Base-by-base conservation (phyloP, 2,113 vertebrate genomes). In the Acrocephalus kingi region DNA sequence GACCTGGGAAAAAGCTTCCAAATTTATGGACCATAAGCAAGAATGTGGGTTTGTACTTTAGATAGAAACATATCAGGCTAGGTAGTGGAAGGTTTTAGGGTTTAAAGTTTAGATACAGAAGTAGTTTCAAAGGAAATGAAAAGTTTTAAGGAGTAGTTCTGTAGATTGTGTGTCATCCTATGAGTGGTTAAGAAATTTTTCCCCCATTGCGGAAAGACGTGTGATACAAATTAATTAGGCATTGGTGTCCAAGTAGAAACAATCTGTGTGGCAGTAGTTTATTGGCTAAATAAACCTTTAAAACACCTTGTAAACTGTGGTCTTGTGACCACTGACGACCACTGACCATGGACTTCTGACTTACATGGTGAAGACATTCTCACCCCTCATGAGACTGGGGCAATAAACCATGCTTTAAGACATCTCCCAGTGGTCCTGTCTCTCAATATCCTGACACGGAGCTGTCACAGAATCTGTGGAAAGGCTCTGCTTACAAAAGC, bases 191-290 rank as follows among this genome's bases (percentile, higher is more conserved):
- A 58, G 33, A 58, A 58, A 35, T 10, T 35, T 35, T 35, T 35
- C 6, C 27, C 15, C 3, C 9, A 11, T 2, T 35, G 33, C 0
- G 13, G 14, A 33, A 58, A 24, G n/a, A 16, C 3, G 10, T 5
- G 14, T 58, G 56, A 35, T 20, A 23, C 13, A n/a, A 58, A 24
- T 24, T 24, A 58, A 24, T 35, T 35, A 16, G 56, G 22, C 22
- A 23, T 16, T 16, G 14, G 33, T 58, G 56, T 58, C 22, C 15
- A 58, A 35, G 22, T 35, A 35, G 56, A 35, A 58, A 58, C 14
- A 24, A 7, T 58, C n/a, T 35, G 4, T 24, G 14, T 35, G 22
- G 9, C 33, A 35, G 14, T 15, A 16, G 20, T 24, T 58, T 24
- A 8, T 35, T 58, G 56, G 22, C 21, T 15, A 58, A 58, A 39